phyloP scores from a whole-genome alignment of 2,797 vertebrate genomes.

The Phoxinus dragarum region DNA sequence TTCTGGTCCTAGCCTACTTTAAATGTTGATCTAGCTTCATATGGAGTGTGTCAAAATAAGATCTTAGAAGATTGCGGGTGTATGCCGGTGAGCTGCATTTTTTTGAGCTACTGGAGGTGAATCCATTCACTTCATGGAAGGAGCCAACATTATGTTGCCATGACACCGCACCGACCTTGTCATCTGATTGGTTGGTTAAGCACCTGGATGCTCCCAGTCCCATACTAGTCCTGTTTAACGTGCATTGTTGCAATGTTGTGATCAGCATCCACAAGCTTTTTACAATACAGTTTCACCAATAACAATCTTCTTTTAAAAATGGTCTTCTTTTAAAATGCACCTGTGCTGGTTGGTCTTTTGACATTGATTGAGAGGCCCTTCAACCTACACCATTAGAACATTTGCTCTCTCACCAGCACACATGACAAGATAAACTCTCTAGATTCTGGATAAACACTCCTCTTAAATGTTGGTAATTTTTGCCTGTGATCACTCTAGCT shows the following conservation, averaged over 20 bases:
- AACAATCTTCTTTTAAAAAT: conserved; percentile 3
- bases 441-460: conserved; percentile 22
- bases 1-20: conserved; percentile 45
- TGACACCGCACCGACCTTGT: conserved; percentile 17
- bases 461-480: conserved; percentile 28
- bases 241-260: neutral
- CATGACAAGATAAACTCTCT: neutral
- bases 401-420: neutral
- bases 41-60: conserved; percentile 1
- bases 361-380: neutral
- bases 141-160: conserved; percentile 40
- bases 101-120: neutral
- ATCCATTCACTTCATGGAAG: conserved; percentile 15
- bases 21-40: conserved; percentile 41
- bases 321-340: neutral
- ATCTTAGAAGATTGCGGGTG: conserved; percentile 19
- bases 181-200: conserved; percentile 34
- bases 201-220: conserved; percentile 4
- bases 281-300: neutral
- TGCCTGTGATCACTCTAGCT: conserved; percentile 45
- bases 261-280: neutral
- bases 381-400: neutral
- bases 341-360: neutral
- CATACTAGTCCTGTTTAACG: neutral
- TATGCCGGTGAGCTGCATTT: neutral